These are phyloP conservation scores for Drosophila murphyi DNA, from an alignment of 1,140 invertebrate genomes.

Conservation along the genomic window DNA sequence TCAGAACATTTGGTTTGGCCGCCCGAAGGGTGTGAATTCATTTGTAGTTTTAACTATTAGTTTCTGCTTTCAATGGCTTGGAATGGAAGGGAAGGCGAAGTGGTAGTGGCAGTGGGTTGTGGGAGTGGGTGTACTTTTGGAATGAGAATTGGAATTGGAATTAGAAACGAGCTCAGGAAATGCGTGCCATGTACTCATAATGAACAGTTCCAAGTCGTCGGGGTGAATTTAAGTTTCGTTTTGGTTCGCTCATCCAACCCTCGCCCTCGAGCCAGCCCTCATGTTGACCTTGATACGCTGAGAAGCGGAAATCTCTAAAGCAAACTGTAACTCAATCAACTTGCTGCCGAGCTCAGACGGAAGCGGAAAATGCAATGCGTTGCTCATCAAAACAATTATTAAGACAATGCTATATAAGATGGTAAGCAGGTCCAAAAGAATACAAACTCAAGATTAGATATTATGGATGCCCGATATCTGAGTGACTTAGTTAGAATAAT, in stretches of 20 bases:
- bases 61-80: conserved; percentile 34
- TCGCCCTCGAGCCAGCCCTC: conserved; percentile 3
- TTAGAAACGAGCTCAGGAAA: conserved; percentile 28
- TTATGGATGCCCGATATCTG: no score
- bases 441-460: no score
- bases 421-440: no score
- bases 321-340: conserved; percentile 29
- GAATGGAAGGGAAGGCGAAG: background rate
- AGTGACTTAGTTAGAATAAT: no score
- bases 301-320: conserved; percentile 25
- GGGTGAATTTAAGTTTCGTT: conserved; percentile 32
- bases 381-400: background rate
- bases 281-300: conserved; percentile 43
- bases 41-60: conserved; percentile 79
- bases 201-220: conserved; percentile 21
- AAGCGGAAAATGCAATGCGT: background rate
- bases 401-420: no score
- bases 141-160: background rate
- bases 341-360: conserved; percentile 2
- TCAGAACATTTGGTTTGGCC: conserved; percentile 9
- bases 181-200: conserved; percentile 47
- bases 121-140: background rate
- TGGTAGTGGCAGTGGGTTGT: background rate
- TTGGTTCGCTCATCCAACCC: background rate
- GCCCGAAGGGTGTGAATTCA: conserved; percentile 59